Percentiles rank a stretch among this genome's conserved stretches.
These are phyloP conservation scores for Leptodirus hochenwartii DNA, from an alignment of 2,888 invertebrate genomes.

Conservation along the genomic window DNA sequence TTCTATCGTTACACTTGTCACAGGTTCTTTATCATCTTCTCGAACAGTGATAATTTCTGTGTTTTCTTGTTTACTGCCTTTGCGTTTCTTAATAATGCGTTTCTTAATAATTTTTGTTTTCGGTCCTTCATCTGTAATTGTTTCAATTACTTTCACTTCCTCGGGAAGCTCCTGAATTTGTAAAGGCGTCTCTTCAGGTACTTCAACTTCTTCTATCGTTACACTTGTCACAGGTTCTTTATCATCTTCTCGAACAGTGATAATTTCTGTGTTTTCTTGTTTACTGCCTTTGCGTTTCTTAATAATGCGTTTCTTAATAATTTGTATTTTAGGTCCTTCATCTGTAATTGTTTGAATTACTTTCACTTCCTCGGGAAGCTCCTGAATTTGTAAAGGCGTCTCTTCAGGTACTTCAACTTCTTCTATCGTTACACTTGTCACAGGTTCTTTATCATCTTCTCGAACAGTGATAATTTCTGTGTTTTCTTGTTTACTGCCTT, in stretches of 20 bases:
- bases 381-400: constrained; percentile 12
- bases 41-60: constrained; percentile 20
- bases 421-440: constrained; percentile 16
- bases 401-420: constrained; percentile 12
- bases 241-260: constrained; percentile 19
- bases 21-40: constrained; percentile 22
- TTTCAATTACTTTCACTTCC: no score
- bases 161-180: no score
- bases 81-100: constrained; percentile 21
- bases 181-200: no score
- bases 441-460: constrained; percentile 25
- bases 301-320: constrained; percentile 13
- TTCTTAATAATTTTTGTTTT: constrained; percentile 18
- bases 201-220: constrained; percentile 13
- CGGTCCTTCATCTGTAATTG: no score
- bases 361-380: constrained; percentile 14
- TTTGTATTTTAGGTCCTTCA: constrained; percentile 16
- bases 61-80: constrained; percentile 19
- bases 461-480: constrained; percentile 19
- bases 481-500: constrained; percentile 18
- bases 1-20: constrained; percentile 18
- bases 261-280: constrained; percentile 17
- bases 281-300: constrained; percentile 20
- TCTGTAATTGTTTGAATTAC: constrained; percentile 15
- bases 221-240: constrained; percentile 20